Evolutionary conservation across 2,113 vertebrate species (phyloP), one percentile per base, ranked within the genome.

Genomic region (Terrapene triunguis): DNA sequence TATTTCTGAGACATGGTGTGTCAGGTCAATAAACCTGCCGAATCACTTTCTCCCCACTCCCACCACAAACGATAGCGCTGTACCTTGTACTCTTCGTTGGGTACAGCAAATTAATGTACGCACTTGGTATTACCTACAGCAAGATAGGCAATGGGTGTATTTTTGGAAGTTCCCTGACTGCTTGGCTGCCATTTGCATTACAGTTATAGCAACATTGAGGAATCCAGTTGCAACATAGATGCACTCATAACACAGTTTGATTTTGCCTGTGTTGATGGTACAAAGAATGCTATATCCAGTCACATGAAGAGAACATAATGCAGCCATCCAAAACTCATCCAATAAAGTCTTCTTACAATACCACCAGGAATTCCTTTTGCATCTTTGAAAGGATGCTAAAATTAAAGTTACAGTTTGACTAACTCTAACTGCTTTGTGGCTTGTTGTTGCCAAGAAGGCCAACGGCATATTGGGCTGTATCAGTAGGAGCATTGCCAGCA

Each of bases 241-340:
- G 19, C 19, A 38, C 35, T 38, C 65, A 6, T n/a, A 38, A 10
- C 32, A 32, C 0, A 0, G 1, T 42, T 6, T 65, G 86, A 80
- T 2, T 85, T 65, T 84, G 22, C 5, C 44, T 35, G 6, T 38
- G 48, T 21, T 16, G 4, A 35, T 59, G 80, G 59, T 17, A 32
- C 82, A 76, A 57, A 82, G 22, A 9, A 50, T 72, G 24, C 89
- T 83, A 57, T 47, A 76, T 76, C 24, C 51, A 22, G 27, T 22
- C 35, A 1, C 0, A 10, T 47, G 82, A 22, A 7, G 10, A 72
- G 35, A 25, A 74, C 9, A 22, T 47, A 78, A 78, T 78, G 21
- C 1, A 1, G 47, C n/a, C 27, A 5, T 1, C 8, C 51, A 85
- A 50, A 80, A 38, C 19, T 48, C 38, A 10, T 3, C 19, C 2